Percentiles rank a stretch among this genome's conserved stretches.
These are phyloP conservation scores for Melieria crassipennis DNA, from an alignment of 2,888 invertebrate genomes.

Conservation along the genomic window DNA sequence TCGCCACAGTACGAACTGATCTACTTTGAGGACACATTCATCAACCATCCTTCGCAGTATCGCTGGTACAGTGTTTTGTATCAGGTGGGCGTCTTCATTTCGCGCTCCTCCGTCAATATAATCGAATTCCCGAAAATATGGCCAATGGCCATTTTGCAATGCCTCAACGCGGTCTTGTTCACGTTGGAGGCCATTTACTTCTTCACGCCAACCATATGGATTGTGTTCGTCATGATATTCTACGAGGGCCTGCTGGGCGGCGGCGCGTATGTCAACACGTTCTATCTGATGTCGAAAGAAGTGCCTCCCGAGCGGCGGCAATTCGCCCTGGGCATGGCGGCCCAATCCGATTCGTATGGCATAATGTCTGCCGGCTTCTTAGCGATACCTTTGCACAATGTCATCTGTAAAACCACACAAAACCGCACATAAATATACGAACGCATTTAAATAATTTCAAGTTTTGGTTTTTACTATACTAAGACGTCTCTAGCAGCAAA, in stretches of 20 bases:
- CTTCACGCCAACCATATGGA: constrained; percentile 72
- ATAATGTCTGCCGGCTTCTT: constrained; percentile 77
- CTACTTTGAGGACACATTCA: constrained; percentile 70
- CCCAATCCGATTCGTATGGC: constrained; percentile 77
- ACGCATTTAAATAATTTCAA: too few relatives aligned
- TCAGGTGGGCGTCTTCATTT: constrained; percentile 42
- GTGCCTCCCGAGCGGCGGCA: constrained; percentile 67
- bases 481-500: too few relatives aligned
- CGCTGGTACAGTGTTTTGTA: constrained; percentile 68
- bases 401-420: constrained; percentile 70
- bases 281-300: constrained; percentile 74
- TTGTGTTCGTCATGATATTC: constrained; percentile 71
- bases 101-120: constrained; percentile 67
- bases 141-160: constrained; percentile 75
- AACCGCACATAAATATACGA: neutral
- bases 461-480: too few relatives aligned
- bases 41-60: constrained; percentile 72
- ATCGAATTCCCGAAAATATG: constrained; percentile 82
- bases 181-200: constrained; percentile 70
- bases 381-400: constrained; percentile 77
- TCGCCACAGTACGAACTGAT: constrained; percentile 75
- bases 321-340: constrained; percentile 76
- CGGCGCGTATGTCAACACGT: constrained; percentile 79
- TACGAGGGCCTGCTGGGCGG: constrained; percentile 80
- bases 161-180: constrained; percentile 71